These are phyloP conservation scores for Drosophila teissieri DNA, from an alignment of 1,140 invertebrate species.

Conservation along the genomic window DNA sequence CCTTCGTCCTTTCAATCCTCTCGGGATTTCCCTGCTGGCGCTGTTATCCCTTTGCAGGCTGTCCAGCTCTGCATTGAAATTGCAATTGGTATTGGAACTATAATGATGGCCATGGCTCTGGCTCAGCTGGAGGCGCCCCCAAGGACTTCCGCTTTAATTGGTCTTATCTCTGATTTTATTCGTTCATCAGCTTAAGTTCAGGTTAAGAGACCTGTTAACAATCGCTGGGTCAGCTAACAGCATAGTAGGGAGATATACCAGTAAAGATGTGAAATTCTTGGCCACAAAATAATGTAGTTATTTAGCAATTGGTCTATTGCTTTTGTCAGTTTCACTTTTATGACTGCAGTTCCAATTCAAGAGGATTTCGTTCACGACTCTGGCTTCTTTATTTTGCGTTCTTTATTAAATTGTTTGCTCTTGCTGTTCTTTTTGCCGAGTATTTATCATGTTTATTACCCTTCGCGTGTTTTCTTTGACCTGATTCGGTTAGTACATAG, in stretches of 20 bases:
- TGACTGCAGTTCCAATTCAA: too few species aligned
- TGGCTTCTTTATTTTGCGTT: background rate
- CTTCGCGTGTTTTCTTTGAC: conserved; percentile 50
- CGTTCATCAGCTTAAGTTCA: background rate
- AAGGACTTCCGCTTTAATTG: conserved; percentile 1
- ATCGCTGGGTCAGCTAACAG: background rate
- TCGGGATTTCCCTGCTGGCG: background rate
- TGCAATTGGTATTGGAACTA: background rate
- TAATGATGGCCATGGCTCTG: conserved; percentile 1
- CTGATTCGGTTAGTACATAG: conserved; percentile 34
- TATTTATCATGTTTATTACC: conserved; percentile 56
- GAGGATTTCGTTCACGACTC: background rate
- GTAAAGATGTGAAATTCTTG: too few species aligned
- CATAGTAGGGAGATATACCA: too few species aligned
- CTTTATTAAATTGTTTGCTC: conserved; percentile 32
- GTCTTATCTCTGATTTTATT: background rate
- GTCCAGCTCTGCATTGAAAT: background rate
- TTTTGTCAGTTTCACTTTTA: too few species aligned
- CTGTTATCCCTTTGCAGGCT: background rate
- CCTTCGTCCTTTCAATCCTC: background rate
- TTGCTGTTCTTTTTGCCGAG: conserved; percentile 9
- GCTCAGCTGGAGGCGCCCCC: background rate
- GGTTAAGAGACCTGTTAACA: background rate
- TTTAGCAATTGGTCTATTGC: too few species aligned
- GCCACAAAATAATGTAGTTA: too few species aligned